A percentile compares a stretch with the other conserved stretches of the same genome.
Conservation (phyloP, 2,113 vertebrate species). For the Notothenia rossii region DNA sequence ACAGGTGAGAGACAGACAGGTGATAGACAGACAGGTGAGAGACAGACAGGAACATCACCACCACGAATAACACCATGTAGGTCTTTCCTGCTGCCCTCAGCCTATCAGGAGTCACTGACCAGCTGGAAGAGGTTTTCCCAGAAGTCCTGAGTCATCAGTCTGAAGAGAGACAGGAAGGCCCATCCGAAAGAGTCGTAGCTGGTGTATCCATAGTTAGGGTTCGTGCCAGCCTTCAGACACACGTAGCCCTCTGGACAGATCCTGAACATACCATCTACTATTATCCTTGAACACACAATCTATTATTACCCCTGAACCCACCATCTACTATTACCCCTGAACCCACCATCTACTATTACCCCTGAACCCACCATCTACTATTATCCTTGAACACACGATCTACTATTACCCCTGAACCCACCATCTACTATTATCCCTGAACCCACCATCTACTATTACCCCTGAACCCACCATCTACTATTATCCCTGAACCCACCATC, state of each 20-base stretch:
- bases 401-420: no score
- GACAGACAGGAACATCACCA: no score
- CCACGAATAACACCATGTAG: no score
- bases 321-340: constrained; percentile 83
- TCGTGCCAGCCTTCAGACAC: constrained; percentile 91
- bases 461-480: no score
- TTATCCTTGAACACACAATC: no score
- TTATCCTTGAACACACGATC: no score
- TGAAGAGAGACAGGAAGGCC: constrained; percentile 94
- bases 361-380: no score
- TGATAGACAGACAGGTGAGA: no score
- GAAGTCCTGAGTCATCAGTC: constrained; percentile 96
- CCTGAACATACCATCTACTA: constrained; percentile 72
- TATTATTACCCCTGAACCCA: background rate
- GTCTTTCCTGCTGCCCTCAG: no score
- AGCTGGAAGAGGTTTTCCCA: constrained; percentile 98
- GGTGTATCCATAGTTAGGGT: constrained; percentile 97
- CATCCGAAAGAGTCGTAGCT: constrained; percentile 94
- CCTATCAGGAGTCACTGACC: constrained; percentile 77
- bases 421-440: no score
- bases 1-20: no score
- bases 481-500: constrained; percentile 76
- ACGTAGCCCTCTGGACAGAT: constrained; percentile 89
- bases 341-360: constrained; percentile 14
- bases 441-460: no score